phyloP scores from a whole-genome alignment of 1,140 invertebrate species.

The Lucilia cuprina region DNA sequence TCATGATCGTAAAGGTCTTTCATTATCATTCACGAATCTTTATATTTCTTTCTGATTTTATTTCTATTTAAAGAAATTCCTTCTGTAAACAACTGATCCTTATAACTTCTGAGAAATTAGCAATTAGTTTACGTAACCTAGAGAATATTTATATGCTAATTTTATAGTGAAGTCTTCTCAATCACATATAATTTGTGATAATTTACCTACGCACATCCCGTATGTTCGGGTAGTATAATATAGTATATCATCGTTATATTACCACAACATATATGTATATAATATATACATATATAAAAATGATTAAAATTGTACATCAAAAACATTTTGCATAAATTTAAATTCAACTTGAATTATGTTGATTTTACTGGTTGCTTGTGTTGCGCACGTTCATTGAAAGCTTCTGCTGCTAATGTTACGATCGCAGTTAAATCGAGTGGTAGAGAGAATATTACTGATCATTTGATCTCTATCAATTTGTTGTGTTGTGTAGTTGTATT shows the following conservation, averaged over 20 bases:
- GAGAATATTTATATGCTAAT: neutral
- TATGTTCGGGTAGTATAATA: neutral
- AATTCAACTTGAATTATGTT: slow-evolving; percentile 3
- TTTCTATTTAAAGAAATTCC: no score
- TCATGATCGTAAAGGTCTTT: no score
- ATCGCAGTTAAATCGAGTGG: neutral
- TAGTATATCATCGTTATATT: neutral
- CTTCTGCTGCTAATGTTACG: neutral
- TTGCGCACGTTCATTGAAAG: neutral
- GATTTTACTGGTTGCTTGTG: neutral
- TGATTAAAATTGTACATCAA: neutral
- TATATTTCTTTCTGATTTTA: no score
- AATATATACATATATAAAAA: neutral
- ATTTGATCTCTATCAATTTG: neutral
- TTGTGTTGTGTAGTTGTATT: neutral
- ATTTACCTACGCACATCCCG: slow-evolving; percentile 6
- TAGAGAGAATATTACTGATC: neutral
- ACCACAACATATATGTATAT: no score
- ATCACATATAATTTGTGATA: slow-evolving; percentile 6
- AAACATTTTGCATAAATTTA: slow-evolving; percentile 15
- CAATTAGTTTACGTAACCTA: no score
- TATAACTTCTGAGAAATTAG: no score
- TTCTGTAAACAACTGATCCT: no score
- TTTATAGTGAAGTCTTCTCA: neutral
- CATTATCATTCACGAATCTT: no score